A percentile compares a stretch with the other conserved stretches of the same genome.
Conservation (phyloP, 2,797 vertebrate genomes). For the Paratrypauchen microcephalus region DNA sequence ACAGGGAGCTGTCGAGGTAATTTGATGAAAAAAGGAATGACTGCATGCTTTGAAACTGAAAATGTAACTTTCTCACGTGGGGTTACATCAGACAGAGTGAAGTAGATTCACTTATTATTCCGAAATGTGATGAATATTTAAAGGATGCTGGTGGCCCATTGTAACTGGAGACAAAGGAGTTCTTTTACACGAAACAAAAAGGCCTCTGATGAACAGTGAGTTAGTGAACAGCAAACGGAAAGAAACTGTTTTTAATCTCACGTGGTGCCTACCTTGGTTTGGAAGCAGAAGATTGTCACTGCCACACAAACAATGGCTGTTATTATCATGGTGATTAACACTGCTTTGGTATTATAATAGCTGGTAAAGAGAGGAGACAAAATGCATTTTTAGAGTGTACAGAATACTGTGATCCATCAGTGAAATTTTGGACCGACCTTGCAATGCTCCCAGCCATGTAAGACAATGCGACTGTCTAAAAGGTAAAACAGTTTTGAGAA, state of each 20-base stretch:
- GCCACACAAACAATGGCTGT: slow-evolving; percentile 86
- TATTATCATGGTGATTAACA: slow-evolving; percentile 89
- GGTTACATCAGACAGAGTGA: slow-evolving; percentile 49
- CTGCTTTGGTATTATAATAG: slow-evolving; percentile 83
- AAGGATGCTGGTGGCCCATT: slow-evolving; percentile 67
- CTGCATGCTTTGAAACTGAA: background rate
- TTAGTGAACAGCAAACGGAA: slow-evolving; percentile 38
- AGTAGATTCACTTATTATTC: slow-evolving; percentile 52
- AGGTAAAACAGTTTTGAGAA: slow-evolving; percentile 26
- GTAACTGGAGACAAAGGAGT: slow-evolving; percentile 77
- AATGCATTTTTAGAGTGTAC: background rate
- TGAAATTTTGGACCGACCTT: slow-evolving; percentile 78
- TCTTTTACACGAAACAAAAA: slow-evolving; percentile 74
- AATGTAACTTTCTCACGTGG: slow-evolving; percentile 34
- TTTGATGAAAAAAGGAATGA: slow-evolving; percentile 28
- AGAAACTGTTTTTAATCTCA: slow-evolving; percentile 25
- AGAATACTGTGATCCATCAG: too few species aligned
- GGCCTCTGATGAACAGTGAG: slow-evolving; percentile 53
- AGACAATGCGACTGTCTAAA: slow-evolving; percentile 89
- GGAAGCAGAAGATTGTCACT: slow-evolving; percentile 96
- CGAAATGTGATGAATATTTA: slow-evolving; percentile 76
- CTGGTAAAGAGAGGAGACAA: slow-evolving; percentile 63
- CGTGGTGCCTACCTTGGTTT: slow-evolving; percentile 87
- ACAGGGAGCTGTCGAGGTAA: slow-evolving; percentile 22
- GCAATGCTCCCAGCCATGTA: slow-evolving; percentile 90